A percentile compares a stretch with the other conserved stretches of the same genome.
These are phyloP conservation scores for Incurvaria masculella DNA, from an alignment of 2,888 invertebrate species.

Conservation along the genomic window DNA sequence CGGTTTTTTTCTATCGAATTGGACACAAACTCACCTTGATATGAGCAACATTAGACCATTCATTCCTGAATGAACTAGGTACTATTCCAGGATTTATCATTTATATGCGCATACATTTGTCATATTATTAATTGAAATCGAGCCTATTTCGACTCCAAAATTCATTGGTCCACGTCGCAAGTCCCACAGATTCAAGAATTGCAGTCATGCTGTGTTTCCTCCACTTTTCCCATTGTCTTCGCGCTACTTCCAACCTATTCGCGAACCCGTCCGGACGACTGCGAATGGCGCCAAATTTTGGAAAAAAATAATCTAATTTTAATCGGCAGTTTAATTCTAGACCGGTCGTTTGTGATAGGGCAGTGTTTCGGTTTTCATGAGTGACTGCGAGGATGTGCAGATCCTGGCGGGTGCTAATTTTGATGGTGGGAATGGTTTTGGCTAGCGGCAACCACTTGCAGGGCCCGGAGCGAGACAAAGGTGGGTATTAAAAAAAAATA, in stretches of 20 bases:
- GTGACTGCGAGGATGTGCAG: slow-evolving; percentile 43
- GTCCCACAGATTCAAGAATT: not conserved
- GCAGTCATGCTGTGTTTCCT: not conserved
- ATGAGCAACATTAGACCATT: too few species aligned
- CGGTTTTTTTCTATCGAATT: too few species aligned
- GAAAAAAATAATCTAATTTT: too few species aligned
- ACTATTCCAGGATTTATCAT: too few species aligned
- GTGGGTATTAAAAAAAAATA: too few species aligned
- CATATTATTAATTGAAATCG: too few species aligned
- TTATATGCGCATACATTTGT: too few species aligned
- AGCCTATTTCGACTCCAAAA: too few species aligned
- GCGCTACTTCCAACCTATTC: not conserved
- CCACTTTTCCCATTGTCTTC: not conserved
- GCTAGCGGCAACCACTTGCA: slow-evolving; percentile 44
- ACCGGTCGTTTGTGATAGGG: not conserved
- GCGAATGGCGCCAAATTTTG: slow-evolving; percentile 9
- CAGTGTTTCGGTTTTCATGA: slow-evolving; percentile 29
- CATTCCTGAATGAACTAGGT: too few species aligned
- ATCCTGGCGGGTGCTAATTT: slow-evolving; percentile 52
- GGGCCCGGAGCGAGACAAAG: slow-evolving; percentile 36
- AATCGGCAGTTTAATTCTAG: too few species aligned
- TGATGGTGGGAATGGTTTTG: slow-evolving; percentile 45
- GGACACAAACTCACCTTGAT: too few species aligned
- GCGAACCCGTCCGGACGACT: slow-evolving; percentile 12
- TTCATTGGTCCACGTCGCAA: not conserved